Evolutionary conservation across 2,888 invertebrate genomes (phyloP), one percentile per base, ranked within the genome.

Genomic region (Lordiphosa andalusiaca): DNA sequence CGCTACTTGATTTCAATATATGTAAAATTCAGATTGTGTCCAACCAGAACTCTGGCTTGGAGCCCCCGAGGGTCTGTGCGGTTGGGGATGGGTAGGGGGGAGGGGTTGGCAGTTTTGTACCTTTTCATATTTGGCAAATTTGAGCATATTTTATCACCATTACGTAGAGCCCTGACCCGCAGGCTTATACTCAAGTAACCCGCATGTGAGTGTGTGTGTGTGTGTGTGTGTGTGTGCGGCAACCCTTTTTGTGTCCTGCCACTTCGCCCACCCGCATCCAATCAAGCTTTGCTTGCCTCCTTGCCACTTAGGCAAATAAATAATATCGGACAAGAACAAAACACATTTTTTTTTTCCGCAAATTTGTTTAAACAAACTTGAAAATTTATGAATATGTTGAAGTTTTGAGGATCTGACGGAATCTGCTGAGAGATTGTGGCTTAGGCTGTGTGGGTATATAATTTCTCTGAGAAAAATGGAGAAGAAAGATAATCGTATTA

Each of bases 131-230:
- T 78, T 73, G 77, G 73, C 82, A 81, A 84, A 84, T 81, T 81
- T 84, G 81, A 83, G 85, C 83, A 85, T 86, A 86, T 86, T 86
- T 86, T 86, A 86, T 86, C 86, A 84, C 84, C 84, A 84, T 86
- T 85, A 84, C 68, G 60, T 51, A 67, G 69, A 62, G 53, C 49
- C 59, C 58, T 81, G 84, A 84, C 76, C 76, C 84, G 74, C 82
- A 76, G 76, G 76, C 75, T 47, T 50, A 36, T 44, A 19, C 39
- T 38, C 39, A 25, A 39, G 77, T 73, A 81, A 71, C 71, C 84
- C 73, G 65, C 77, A 76, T 64, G 37, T 51, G 63, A 10, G 40
- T 47, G 19, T 33, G 10, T 21, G 39, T 56, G 42, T 39, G 42
- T 60, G 40, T 16, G 50, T 13, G 44, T 42, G 36, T 46, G 40